Conservation (phyloP, 2,888 invertebrate genomes). For the Alviniconcha strummeri region DNA sequence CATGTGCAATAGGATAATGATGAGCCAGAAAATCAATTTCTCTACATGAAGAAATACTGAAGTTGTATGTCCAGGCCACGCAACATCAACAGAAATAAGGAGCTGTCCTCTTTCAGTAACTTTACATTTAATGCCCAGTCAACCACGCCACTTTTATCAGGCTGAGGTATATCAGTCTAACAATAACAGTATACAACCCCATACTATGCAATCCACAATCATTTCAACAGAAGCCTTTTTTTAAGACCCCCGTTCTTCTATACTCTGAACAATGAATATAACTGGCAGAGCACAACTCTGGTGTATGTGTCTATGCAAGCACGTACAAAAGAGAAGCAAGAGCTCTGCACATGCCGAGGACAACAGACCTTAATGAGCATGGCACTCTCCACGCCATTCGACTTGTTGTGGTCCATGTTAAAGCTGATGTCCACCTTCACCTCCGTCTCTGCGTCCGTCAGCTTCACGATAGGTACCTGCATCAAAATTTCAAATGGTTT, state of each 20-base stretch:
- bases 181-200: too few species aligned
- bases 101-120: too few species aligned
- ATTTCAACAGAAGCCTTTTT: not conserved
- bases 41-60: too few species aligned
- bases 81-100: too few species aligned
- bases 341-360: not conserved
- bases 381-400: constrained; percentile 95
- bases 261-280: not conserved
- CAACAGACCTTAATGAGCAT: constrained; percentile 87
- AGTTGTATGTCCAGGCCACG: too few species aligned
- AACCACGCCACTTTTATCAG: too few species aligned
- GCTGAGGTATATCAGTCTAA: too few species aligned
- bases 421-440: constrained; percentile 98
- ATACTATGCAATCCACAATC: not conserved
- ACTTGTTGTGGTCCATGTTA: constrained; percentile 88
- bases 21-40: too few species aligned
- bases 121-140: too few species aligned
- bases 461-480: constrained; percentile 95
- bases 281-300: not conserved
- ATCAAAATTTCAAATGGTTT: constrained; percentile 35
- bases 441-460: constrained; percentile 89
- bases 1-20: not conserved
- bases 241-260: not conserved
- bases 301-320: not conserved
- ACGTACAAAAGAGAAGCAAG: not conserved